phyloP scores from a whole-genome alignment of 2,113 vertebrate species.

The Willisornis vidua region DNA sequence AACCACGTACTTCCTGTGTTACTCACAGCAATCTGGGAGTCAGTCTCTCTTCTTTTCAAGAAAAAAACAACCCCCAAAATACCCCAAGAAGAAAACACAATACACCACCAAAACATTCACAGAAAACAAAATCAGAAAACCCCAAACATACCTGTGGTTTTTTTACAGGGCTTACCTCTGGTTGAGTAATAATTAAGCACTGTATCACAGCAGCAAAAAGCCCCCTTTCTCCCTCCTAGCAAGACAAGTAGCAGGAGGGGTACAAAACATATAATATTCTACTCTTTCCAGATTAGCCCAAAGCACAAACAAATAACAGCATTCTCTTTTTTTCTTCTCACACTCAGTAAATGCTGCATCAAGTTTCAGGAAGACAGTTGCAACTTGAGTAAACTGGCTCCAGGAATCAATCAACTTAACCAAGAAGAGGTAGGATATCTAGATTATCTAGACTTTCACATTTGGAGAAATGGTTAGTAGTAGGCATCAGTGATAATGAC shows the following conservation, averaged over 20 bases:
- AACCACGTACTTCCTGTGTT: neutral
- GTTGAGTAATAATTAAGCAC: constrained; percentile 3
- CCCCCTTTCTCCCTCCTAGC: constrained; percentile 34
- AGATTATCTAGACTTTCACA: constrained; percentile 2
- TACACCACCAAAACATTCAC: neutral
- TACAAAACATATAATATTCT: constrained; percentile 15
- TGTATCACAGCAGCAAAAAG: neutral
- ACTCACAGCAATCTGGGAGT: neutral
- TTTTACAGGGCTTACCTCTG: neutral
- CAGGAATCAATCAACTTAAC: constrained; percentile 54
- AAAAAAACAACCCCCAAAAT: neutral
- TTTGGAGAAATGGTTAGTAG: constrained; percentile 36
- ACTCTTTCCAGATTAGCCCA: constrained; percentile 3
- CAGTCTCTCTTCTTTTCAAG: neutral
- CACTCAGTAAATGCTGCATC: constrained; percentile 42
- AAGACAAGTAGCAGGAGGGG: neutral
- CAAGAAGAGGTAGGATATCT: constrained; percentile 24
- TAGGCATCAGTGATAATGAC: constrained; percentile 49
- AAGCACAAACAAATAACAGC: constrained; percentile 16
- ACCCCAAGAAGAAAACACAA: neutral
- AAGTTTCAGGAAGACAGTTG: constrained; percentile 40
- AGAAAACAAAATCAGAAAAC: too few relatives aligned
- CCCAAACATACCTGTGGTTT: neutral
- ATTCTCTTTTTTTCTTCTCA: constrained; percentile 62
- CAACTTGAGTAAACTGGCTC: constrained; percentile 41